Evolutionary conservation across 2,113 vertebrate species (phyloP), one percentile per base, ranked within the genome.

Genomic region (Rhea pennata): DNA sequence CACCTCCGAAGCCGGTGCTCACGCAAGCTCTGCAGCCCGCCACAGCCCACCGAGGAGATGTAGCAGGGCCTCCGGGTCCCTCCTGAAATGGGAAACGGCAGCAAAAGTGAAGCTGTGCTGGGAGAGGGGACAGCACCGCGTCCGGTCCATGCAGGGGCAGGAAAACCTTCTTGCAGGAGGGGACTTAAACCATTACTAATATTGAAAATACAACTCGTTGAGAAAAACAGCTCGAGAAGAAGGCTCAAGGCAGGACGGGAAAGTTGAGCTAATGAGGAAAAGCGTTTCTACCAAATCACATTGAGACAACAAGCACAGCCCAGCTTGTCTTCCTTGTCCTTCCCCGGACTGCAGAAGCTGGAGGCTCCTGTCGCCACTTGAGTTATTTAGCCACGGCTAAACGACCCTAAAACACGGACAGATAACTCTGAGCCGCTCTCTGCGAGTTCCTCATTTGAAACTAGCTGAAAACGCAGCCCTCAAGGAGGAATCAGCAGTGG

Each of bases 11-110:
- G 1, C 56, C 48, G n/a, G 90, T 2, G 56, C 40, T 31, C 44
- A 15, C 12, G 39, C 0, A 5, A 14, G 51, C 15, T 15, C 0
- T 36, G 59, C 20, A 50, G 8, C 36, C 22, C 5, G 65, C 9
- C 1, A 3, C 2, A 5, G 48, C 12, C 54, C 24, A 6, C 24
- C 4, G 40, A 73, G 50, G 12, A 58, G 78, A 40, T 5, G 24
- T 2, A 26, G 46, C 8, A 58, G 56, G 2, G 51, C 2, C 19
- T 69, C 62, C 2, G 42, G 36, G 36, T 36, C 36, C 36, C 53
- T 26, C 53, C 42, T 44, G 42, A 13, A 70, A 23, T 9, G 21
- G 27, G 50, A 27, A 50, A 33, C 2, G 2, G 36, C 24, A 67
- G n/a, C 21, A 64, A 15, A 21, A 71, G 56, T 5, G 15, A 44